These are phyloP conservation scores for Xyrauchen texanus DNA, from an alignment of 2,113 vertebrate genomes.

Conservation along the genomic window DNA sequence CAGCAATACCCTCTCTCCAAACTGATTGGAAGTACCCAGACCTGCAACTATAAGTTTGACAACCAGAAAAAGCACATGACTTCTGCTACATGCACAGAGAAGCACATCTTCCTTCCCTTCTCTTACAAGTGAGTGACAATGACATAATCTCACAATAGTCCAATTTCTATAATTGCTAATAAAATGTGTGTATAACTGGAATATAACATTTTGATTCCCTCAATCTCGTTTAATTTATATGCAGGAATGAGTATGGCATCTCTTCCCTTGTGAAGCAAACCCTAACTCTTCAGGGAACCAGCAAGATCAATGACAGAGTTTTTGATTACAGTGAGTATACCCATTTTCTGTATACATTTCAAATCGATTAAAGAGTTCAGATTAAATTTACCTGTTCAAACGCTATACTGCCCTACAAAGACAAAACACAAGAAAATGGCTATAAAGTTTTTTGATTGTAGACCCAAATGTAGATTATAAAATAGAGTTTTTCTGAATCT, in stretches of 20 bases:
- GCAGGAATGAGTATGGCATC: conserved; percentile 78
- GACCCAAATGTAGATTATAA: too few relatives aligned
- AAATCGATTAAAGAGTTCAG: background rate
- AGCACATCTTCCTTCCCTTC: conserved; percentile 82
- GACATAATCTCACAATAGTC: background rate
- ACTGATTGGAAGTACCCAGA: conserved; percentile 82
- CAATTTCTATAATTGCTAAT: background rate
- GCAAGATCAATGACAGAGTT: conserved; percentile 76
- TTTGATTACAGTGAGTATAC: conserved; percentile 77
- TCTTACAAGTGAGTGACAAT: conserved; percentile 77
- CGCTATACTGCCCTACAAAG: too few relatives aligned
- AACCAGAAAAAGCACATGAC: conserved; percentile 80
- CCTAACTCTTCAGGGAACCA: conserved; percentile 77
- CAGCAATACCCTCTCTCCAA: conserved; percentile 74
- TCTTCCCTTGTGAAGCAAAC: conserved; percentile 82
- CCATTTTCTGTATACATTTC: background rate
- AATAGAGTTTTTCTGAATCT: too few relatives aligned
- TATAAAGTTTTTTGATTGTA: too few relatives aligned
- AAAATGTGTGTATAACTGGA: background rate
- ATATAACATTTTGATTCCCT: background rate
- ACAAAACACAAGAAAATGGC: too few relatives aligned
- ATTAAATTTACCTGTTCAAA: background rate
- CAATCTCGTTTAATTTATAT: background rate
- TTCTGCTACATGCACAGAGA: conserved; percentile 80
- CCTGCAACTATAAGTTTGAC: conserved; percentile 86